Percentiles rank a stretch among this genome's conserved stretches.
Conservation (phyloP, 2,888 invertebrate species). For the Teinopalpus imperialis region DNA sequence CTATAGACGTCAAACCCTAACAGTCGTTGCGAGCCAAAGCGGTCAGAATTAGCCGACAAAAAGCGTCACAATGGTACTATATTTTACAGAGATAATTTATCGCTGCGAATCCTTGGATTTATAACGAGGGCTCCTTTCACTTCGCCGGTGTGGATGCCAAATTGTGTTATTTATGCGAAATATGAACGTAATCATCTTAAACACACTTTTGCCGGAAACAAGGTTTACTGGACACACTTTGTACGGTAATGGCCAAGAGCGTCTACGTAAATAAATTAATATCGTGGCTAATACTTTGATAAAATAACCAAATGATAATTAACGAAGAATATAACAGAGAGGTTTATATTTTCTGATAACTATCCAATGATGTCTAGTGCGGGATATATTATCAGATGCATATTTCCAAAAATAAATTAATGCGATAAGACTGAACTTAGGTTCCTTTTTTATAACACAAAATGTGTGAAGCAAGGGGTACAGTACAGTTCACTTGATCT, state of each 20-base stretch:
- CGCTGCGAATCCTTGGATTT: slow-evolving; percentile 20
- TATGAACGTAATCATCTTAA: slow-evolving; percentile 11
- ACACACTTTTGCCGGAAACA: slow-evolving; percentile 2
- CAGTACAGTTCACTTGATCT: no score
- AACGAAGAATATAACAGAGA: no score
- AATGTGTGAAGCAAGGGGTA: no score
- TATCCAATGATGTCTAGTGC: no score
- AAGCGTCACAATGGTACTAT: slow-evolving; percentile 30
- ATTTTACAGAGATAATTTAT: slow-evolving; percentile 31
- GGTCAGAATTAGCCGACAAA: slow-evolving; percentile 26
- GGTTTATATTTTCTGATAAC: no score
- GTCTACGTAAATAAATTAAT: no score
- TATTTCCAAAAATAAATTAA: no score
- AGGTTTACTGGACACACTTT: not conserved
- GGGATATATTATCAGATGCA: no score
- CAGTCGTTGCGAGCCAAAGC: slow-evolving; percentile 6
- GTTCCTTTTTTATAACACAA: no score
- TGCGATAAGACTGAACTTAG: no score
- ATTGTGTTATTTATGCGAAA: slow-evolving; percentile 30
- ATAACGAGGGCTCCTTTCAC: slow-evolving; percentile 18
- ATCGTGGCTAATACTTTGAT: no score
- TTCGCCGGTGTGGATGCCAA: slow-evolving; percentile 23
- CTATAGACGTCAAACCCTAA: slow-evolving; percentile 14
- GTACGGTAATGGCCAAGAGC: not conserved
- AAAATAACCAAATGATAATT: no score